A percentile compares a stretch with the other conserved stretches of the same genome.
phyloP scores from a whole-genome alignment of 2,113 vertebrate species.

The Todiramphus chloris region DNA sequence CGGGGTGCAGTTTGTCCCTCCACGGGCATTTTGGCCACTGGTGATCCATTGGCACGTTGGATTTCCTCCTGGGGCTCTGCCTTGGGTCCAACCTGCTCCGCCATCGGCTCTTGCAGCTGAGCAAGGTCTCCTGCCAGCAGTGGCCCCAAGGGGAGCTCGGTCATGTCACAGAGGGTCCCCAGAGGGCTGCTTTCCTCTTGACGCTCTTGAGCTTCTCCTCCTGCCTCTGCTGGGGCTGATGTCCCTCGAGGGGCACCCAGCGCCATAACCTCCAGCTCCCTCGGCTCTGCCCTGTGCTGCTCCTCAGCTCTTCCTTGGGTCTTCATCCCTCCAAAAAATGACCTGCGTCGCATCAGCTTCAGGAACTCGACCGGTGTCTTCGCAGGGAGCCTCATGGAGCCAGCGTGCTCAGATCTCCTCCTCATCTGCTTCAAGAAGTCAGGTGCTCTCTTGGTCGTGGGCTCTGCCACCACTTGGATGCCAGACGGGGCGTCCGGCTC shows the following conservation, averaged over 20 bases:
- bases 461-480: rapidly evolving
- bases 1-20: neutral
- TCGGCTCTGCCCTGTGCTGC: rapidly evolving
- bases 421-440: neutral
- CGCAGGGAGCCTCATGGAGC: neutral
- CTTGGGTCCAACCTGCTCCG: neutral
- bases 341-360: neutral
- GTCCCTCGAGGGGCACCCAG: neutral
- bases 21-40: rapidly evolving
- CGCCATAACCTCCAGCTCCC: rapidly evolving
- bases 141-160: neutral
- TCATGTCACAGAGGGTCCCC: neutral
- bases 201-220: neutral
- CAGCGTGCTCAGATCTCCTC: neutral
- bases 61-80: neutral
- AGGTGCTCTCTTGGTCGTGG: neutral
- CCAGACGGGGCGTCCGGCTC: rapidly evolving
- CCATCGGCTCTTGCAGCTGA: neutral
- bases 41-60: rapidly evolving
- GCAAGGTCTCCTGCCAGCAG: neutral
- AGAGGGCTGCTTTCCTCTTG: neutral
- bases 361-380: neutral
- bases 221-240: neutral
- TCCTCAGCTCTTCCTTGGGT: neutral
- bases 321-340: neutral